Percentiles rank a stretch among this genome's conserved stretches.
Conservation (phyloP, 2,888 invertebrate genomes). For the Polyploca ridens region DNA sequence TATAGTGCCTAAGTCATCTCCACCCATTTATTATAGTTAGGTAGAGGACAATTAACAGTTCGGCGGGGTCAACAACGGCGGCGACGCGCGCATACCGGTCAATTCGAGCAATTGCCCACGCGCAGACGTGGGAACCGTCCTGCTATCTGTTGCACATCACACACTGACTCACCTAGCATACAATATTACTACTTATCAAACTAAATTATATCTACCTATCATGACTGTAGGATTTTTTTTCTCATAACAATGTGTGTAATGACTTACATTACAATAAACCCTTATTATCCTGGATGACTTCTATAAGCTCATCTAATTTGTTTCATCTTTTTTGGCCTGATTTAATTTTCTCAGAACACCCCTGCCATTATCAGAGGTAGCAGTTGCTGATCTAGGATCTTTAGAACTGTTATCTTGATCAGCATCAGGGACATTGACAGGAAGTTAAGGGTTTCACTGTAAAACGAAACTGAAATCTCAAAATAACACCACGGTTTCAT, state of each 20-base stretch:
- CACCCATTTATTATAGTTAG: constrained; percentile 45
- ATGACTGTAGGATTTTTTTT: background rate
- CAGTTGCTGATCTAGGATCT: no score
- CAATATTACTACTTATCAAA: constrained; percentile 22
- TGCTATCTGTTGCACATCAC: constrained; percentile 15
- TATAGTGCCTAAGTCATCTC: constrained; percentile 30
- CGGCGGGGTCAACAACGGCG: constrained; percentile 64
- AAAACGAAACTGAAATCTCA: background rate
- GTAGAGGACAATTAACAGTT: constrained; percentile 71
- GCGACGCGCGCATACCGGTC: constrained; percentile 70
- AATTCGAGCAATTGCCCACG: constrained; percentile 70
- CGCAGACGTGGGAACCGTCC: constrained; percentile 70
- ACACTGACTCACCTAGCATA: constrained; percentile 53
- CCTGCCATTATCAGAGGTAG: no score
- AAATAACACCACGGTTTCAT: background rate
- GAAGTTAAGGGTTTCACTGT: no score
- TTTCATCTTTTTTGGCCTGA: background rate
- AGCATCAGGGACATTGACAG: no score
- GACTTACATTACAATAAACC: no score
- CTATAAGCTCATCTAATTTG: background rate
- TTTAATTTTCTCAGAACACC: no score
- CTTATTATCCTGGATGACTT: background rate
- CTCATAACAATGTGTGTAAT: background rate
- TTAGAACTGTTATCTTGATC: no score
- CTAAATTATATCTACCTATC: background rate